Conservation (phyloP, 1,140 invertebrate genomes). For the Manduca sexta region DNA sequence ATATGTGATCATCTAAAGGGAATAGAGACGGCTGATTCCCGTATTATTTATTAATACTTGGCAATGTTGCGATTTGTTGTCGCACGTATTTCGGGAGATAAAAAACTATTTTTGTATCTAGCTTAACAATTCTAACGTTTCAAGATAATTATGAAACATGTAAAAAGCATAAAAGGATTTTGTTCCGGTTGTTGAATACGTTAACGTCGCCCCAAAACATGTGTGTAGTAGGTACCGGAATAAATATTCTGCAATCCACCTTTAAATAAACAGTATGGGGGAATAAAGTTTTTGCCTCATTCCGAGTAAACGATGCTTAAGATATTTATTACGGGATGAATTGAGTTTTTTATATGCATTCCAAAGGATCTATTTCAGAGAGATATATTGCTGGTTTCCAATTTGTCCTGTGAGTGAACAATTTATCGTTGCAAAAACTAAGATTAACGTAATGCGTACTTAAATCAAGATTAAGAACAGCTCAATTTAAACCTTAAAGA, state of each 20-base stretch:
- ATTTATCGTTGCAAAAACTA: too few species aligned
- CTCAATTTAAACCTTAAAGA: too few species aligned
- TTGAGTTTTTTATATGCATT: conserved; percentile 51
- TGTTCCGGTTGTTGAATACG: conserved; percentile 6
- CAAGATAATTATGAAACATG: neutral
- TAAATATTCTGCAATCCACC: conserved; percentile 68
- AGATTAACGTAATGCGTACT: too few species aligned
- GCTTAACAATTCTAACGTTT: too few species aligned
- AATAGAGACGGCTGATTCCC: neutral
- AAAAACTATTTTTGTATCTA: neutral
- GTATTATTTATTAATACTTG: neutral
- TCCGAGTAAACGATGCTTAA: conserved; percentile 68
- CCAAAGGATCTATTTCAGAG: neutral
- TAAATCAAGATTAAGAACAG: too few species aligned
- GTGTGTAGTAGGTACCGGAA: conserved; percentile 40
- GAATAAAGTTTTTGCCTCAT: conserved; percentile 64
- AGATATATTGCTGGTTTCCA: too few species aligned
- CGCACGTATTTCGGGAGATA: neutral
- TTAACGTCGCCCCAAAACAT: conserved; percentile 20
- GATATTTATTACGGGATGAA: conserved; percentile 67
- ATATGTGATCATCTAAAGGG: conserved; percentile 26
- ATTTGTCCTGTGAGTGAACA: too few species aligned
- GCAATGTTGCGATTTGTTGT: neutral
- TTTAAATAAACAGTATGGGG: conserved; percentile 67
- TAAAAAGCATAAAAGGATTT: neutral